A percentile compares a stretch with the other conserved stretches of the same genome.
Evolutionary conservation across 2,113 vertebrate species (phyloP).

Genomic region (Microtus pennsylvanicus): DNA sequence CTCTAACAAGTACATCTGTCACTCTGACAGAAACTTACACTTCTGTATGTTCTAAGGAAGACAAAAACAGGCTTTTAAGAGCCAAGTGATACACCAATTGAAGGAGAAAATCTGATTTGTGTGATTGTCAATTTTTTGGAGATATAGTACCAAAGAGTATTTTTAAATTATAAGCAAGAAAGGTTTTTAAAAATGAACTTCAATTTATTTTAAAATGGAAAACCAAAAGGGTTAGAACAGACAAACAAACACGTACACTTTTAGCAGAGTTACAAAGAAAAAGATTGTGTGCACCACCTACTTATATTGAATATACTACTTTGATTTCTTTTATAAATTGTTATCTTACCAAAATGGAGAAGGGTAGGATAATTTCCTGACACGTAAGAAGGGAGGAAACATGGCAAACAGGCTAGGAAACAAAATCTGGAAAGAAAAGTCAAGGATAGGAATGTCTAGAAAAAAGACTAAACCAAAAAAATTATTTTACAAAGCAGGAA

Average conservation of each 20-base stretch:
- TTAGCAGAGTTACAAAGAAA: constrained; percentile 82
- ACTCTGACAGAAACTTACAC: constrained; percentile 1
- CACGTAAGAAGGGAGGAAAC: constrained; percentile 92
- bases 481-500: constrained; percentile 89
- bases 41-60: background rate
- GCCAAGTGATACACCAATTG: constrained; percentile 38
- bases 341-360: constrained; percentile 93
- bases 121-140: constrained; percentile 45
- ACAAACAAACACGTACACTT: constrained; percentile 83
- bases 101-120: constrained; percentile 26
- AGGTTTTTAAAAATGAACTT: constrained; percentile 62
- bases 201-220: constrained; percentile 81
- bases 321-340: constrained; percentile 87
- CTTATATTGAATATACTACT: constrained; percentile 84
- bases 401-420: constrained; percentile 94
- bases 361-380: constrained; percentile 92
- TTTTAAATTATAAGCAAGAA: constrained; percentile 48
- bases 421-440: constrained; percentile 94
- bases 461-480: constrained; percentile 90
- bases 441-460: constrained; percentile 92
- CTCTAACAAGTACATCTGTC: background rate
- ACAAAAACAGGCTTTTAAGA: constrained; percentile 4
- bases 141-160: background rate
- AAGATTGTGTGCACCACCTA: constrained; percentile 80
- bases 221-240: constrained; percentile 83